These are phyloP conservation scores for Galaxias olidus DNA, from an alignment of 2,797 vertebrate species.

Conservation along the genomic window DNA sequence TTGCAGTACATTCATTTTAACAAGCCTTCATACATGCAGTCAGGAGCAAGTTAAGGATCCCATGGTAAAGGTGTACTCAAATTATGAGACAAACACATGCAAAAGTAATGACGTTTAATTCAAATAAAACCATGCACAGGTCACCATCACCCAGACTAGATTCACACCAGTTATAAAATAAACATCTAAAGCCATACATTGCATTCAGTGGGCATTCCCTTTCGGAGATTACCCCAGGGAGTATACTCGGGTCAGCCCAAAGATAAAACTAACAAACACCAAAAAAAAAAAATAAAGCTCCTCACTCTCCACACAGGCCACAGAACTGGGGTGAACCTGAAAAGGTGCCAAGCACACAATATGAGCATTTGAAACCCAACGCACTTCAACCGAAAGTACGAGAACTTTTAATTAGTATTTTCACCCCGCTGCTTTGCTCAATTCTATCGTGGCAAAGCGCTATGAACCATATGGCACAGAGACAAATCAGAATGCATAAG, in stretches of 20 bases:
- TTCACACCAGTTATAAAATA: slow-evolving; percentile 58
- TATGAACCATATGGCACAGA: slow-evolving; percentile 62
- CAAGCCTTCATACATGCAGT: too few relatives aligned
- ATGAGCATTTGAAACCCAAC: slow-evolving; percentile 1
- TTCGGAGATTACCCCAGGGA: slow-evolving; percentile 28
- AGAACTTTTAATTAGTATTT: slow-evolving; percentile 7
- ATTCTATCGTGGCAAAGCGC: slow-evolving; percentile 57
- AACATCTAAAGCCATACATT: slow-evolving; percentile 62
- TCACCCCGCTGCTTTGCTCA: slow-evolving; percentile 18
- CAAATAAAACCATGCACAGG: slow-evolving; percentile 71
- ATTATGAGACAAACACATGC: slow-evolving; percentile 51
- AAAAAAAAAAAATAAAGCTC: slow-evolving; percentile 24
- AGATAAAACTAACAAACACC: slow-evolving; percentile 30
- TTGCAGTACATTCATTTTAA: too few relatives aligned
- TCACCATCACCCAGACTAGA: slow-evolving; percentile 58
- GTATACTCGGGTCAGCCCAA: slow-evolving; percentile 29
- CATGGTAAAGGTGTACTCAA: slow-evolving; percentile 7
- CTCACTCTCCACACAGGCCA: slow-evolving; percentile 36
- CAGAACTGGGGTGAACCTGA: slow-evolving; percentile 38
- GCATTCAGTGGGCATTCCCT: slow-evolving; percentile 45
- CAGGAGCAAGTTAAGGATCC: not conserved
- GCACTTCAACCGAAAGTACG: slow-evolving; percentile 19
- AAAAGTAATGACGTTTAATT: slow-evolving; percentile 73
- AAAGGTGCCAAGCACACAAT: slow-evolving; percentile 24
- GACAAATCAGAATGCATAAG: slow-evolving; percentile 43